These are phyloP conservation scores for Bombus sibiricus DNA, from an alignment of 1,140 invertebrate genomes.

Conservation along the genomic window DNA sequence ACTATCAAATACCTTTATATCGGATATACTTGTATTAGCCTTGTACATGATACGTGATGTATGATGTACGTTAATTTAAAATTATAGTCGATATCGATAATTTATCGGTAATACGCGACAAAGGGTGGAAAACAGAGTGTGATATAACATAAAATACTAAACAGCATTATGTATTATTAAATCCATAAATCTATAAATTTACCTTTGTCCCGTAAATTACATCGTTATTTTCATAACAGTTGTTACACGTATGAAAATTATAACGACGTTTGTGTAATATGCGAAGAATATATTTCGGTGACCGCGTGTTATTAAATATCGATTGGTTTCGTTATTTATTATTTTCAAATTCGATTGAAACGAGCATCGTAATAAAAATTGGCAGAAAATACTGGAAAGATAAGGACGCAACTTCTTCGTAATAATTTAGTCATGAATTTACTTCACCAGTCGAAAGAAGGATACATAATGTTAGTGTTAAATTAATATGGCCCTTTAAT, in stretches of 20 bases:
- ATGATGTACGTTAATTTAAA: neutral
- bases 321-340: neutral
- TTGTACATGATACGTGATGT: neutral
- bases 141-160: neutral
- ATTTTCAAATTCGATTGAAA: neutral
- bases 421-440: neutral
- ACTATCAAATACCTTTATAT: no score
- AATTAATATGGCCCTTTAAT: slow-evolving; percentile 14
- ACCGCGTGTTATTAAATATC: neutral
- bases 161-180: neutral
- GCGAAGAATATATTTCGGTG: neutral
- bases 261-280: neutral
- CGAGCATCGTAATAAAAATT: no score
- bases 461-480: neutral
- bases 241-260: neutral
- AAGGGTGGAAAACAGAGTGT: neutral
- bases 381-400: neutral
- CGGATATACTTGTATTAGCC: no score
- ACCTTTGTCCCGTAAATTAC: neutral
- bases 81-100: neutral
- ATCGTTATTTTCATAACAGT: neutral
- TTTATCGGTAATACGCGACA: neutral
- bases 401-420: neutral
- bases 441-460: neutral
- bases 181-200: neutral